Base-by-base conservation (phyloP, 2,888 invertebrate genomes). In the Rapana venosa region DNA sequence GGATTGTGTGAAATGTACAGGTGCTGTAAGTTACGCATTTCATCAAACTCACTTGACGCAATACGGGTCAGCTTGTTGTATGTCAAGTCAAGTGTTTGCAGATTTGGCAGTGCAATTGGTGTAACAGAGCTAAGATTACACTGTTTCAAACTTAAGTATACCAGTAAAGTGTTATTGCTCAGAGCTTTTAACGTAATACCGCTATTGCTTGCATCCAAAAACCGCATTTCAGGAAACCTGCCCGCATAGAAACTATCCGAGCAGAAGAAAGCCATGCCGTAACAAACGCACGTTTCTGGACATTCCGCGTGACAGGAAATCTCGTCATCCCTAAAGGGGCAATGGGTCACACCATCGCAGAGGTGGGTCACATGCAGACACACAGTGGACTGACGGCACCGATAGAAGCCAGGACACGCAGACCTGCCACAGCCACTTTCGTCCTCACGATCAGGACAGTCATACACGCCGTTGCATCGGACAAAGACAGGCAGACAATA, bases 291-390 rank as follows among this genome's bases (percentile, higher is more conserved):
- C 0, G n/a, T 61, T 6, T 22, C n/a, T 4, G 92, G 91, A 79
- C 92, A 93, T 0, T 30, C 58, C 1, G 83, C 13, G 66, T 91
- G 17, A 88, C 93, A 93, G 35, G 89, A 20, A 15, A 86, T 17
- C 87, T 93, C 93, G 87, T 93, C 93, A 58, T 93, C 93, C 0
- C 87, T 85, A 0, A 70, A 30, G 0, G 90, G 91, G 88, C 93
- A 93, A 4, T 92, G 89, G 8, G 32, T 17, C 6, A 36, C 26
- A 0, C 91, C 91, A 85, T 93, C 92, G 90, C 93, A 93, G 22
- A 93, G 85, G 35, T 90, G 88, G 22, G 61, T 35, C 22, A 77
- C 47, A 30, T 90, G 88, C 4, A 93, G n/a, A 87, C 92, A 93
- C 1, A 90, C n/a, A 0, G 11, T 30, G 26, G 87, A 74, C 15